Conservation (phyloP, 1,140 invertebrate genomes). For the Zeugodacus cucurbitae region DNA sequence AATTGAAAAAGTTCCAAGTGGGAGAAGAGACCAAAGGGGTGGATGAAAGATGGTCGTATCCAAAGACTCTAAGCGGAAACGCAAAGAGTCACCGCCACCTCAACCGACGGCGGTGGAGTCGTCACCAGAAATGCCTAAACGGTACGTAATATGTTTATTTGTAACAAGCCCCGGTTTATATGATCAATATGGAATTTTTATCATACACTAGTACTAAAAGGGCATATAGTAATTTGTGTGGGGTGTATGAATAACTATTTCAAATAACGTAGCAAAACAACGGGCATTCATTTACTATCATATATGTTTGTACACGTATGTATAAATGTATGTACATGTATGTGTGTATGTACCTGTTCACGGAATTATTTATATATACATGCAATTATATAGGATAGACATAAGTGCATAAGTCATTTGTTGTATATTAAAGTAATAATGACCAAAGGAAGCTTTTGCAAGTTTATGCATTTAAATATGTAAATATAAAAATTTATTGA, state of each 20-base stretch:
- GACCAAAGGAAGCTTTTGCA: too few relatives aligned
- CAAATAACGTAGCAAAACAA: background rate
- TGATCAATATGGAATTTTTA: background rate
- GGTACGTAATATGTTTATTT: slow-evolving; percentile 53
- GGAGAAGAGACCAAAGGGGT: background rate
- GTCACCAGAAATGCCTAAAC: slow-evolving; percentile 65
- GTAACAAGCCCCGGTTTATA: background rate
- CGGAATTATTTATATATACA: background rate
- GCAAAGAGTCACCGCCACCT: slow-evolving; percentile 60
- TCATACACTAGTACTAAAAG: background rate
- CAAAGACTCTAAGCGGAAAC: slow-evolving; percentile 61
- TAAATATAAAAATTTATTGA: background rate
- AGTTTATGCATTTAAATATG: background rate
- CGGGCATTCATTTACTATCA: background rate
- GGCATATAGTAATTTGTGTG: background rate
- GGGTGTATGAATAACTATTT: background rate
- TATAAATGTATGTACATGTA: background rate
- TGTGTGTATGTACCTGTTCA: background rate
- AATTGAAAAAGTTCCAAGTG: slow-evolving; percentile 9
- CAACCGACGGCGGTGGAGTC: slow-evolving; percentile 57
- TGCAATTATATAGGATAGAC: background rate
- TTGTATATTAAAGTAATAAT: background rate
- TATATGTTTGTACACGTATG: background rate
- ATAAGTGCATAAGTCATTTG: background rate
- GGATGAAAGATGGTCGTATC: slow-evolving; percentile 64